Evolutionary conservation across 64 coral and sea anemone genomes (phyloP), one percentile per base, ranked within the genome.

Genomic region (Dendrophyllia cribrosa): DNA sequence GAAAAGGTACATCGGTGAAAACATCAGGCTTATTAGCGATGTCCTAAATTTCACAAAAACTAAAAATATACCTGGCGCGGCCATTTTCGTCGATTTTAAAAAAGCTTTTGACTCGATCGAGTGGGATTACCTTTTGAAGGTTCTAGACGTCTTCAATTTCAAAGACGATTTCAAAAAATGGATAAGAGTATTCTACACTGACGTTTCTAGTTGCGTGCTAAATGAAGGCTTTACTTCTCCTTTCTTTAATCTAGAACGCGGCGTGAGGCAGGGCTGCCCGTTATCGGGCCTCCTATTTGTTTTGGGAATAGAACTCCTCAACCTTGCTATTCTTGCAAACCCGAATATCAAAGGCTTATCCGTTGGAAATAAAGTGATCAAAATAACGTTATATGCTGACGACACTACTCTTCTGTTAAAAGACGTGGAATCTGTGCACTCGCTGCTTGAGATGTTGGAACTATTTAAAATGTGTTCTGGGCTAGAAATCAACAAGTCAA

Each of bases 1-100:
- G 74, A 59, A 61, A 20, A 50, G 86, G 22, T 74, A 88, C 58
- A 88, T 75, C 21, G 70, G 51, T 74, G 23, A 88, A 88, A 88
- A 88, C 52, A 20, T 66, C 14, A 44, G 74, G n/a, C 51, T 89
- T 6, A 89, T 89, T 20, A 50, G 16, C 1, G 72, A 64, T 62
- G 61, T 89, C 20, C 21, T 88, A 51, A 49, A 48, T 6, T 76
- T 44, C 22, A 61, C 72, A 15, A 55, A 58, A 11, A 47, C n/a
- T 45, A 51, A 89, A 11, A 89, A 89, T 3, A 17, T 65, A 19
- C 88, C 88, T 5, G 74, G 75, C 25, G 4, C 78, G 9, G 22
- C 47, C 15, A 16, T 89, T 9, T 77, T 78, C 19, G 43, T 88
- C 14, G 70, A 88, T 62, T 88, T 88, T 16, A 74, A 75, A 88